Conservation (phyloP, 2,888 invertebrate species). For the Parascotia fuliginaria region DNA sequence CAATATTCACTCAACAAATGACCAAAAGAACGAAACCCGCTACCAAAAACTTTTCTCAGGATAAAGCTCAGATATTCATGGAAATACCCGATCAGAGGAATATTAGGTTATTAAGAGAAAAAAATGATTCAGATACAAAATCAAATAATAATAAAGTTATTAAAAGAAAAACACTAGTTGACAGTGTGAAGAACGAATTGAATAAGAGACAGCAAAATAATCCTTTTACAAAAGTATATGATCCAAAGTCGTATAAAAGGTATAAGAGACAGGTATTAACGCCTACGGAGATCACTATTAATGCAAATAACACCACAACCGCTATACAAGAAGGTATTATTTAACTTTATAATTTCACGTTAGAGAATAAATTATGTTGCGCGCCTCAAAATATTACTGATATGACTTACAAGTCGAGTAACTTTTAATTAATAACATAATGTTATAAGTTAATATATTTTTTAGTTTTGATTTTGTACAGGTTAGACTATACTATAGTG, state of each 20-base stretch:
- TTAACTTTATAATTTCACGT: too few species aligned
- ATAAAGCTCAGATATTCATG: slow-evolving; percentile 35
- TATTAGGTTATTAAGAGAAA: background rate
- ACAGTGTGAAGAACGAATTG: background rate
- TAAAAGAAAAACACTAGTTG: background rate
- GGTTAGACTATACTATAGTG: too few species aligned
- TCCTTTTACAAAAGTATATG: too few species aligned
- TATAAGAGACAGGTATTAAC: background rate
- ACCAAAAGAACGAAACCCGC: slow-evolving; percentile 52
- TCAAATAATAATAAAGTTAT: background rate
- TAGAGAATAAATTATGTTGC: too few species aligned
- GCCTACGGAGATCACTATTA: background rate
- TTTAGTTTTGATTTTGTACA: too few species aligned
- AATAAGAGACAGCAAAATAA: background rate
- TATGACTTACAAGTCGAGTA: too few species aligned
- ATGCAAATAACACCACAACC: background rate
- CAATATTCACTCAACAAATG: slow-evolving; percentile 40
- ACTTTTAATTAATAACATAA: too few species aligned
- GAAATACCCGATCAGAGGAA: background rate
- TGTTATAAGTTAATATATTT: too few species aligned
- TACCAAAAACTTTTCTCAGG: slow-evolving; percentile 51
- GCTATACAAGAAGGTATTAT: background rate
- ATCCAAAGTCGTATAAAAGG: background rate
- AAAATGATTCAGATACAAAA: background rate
- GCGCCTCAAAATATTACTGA: too few species aligned